These are phyloP conservation scores for Acrossocheilus fasciatus DNA, from an alignment of 2,797 vertebrate genomes.

Conservation along the genomic window DNA sequence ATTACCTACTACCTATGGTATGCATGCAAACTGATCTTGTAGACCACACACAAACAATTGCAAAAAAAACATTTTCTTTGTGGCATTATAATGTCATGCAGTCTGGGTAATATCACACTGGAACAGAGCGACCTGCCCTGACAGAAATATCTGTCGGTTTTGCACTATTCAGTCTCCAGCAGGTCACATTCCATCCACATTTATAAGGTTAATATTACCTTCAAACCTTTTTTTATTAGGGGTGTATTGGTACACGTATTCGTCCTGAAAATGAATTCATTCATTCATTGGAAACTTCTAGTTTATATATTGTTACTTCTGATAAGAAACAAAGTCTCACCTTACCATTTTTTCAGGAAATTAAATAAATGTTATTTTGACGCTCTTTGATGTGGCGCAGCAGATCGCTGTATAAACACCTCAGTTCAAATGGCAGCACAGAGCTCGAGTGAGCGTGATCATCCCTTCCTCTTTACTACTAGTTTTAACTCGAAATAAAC, in stretches of 20 bases:
- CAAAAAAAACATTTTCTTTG: not conserved
- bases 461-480: not conserved
- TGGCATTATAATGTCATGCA: not conserved
- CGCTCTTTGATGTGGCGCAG: too few species aligned
- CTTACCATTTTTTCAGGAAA: too few species aligned
- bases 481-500: not conserved
- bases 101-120: not conserved
- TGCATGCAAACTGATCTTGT: not conserved
- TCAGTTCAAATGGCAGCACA: too few species aligned
- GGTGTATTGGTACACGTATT: too few species aligned
- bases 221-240: too few species aligned
- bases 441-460: not conserved
- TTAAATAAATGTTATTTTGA: too few species aligned
- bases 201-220: not conserved
- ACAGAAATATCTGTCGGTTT: not conserved
- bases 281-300: too few species aligned
- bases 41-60: slow-evolving; percentile 15
- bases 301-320: too few species aligned
- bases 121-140: not conserved
- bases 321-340: too few species aligned
- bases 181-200: not conserved
- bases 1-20: not conserved
- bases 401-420: too few species aligned
- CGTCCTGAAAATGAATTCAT: not conserved
- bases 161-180: not conserved